Percentiles rank a stretch among this genome's conserved stretches.
phyloP scores from a whole-genome alignment of 2,797 vertebrate species.

The Sciaenops ocellatus region DNA sequence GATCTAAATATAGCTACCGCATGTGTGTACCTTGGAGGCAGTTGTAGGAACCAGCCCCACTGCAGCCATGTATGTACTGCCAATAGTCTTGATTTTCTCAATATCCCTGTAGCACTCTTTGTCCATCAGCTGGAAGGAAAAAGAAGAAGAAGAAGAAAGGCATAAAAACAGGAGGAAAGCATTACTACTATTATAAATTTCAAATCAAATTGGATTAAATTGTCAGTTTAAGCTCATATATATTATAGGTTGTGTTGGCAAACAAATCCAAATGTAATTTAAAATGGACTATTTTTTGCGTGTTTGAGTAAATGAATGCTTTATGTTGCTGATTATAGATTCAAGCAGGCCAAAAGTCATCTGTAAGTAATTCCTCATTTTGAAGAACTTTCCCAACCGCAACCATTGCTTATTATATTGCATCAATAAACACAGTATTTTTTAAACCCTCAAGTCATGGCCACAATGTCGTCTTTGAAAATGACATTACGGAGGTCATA shows the following conservation, averaged over 20 bases:
- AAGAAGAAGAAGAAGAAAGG: background rate
- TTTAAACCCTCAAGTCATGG: constrained; percentile 48
- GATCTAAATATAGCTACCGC: constrained; percentile 25
- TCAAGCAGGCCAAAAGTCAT: constrained; percentile 56
- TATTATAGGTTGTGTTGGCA: constrained; percentile 24
- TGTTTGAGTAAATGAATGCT: constrained; percentile 60
- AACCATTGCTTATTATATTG: constrained; percentile 59
- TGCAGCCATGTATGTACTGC: constrained; percentile 98
- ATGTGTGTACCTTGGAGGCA: constrained; percentile 89
- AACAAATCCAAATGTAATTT: constrained; percentile 43
- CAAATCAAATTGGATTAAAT: constrained; percentile 23
- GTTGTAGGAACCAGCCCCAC: constrained; percentile 95
- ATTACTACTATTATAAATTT: constrained; percentile 19
- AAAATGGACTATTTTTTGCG: constrained; percentile 26
- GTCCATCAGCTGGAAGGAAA: constrained; percentile 90
- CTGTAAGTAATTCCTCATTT: constrained; percentile 66
- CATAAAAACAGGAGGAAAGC: constrained; percentile 23
- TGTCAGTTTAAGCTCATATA: constrained; percentile 24
- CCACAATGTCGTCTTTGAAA: constrained; percentile 58
- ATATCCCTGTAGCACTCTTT: constrained; percentile 97
- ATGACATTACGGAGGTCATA: constrained; percentile 26
- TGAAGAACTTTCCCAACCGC: constrained; percentile 61
- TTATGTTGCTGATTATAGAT: constrained; percentile 65
- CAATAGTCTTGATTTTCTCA: constrained; percentile 99
- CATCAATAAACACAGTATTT: constrained; percentile 62